Base-by-base conservation (phyloP, 1,140 invertebrate species). In the Zaprionus africanus region DNA sequence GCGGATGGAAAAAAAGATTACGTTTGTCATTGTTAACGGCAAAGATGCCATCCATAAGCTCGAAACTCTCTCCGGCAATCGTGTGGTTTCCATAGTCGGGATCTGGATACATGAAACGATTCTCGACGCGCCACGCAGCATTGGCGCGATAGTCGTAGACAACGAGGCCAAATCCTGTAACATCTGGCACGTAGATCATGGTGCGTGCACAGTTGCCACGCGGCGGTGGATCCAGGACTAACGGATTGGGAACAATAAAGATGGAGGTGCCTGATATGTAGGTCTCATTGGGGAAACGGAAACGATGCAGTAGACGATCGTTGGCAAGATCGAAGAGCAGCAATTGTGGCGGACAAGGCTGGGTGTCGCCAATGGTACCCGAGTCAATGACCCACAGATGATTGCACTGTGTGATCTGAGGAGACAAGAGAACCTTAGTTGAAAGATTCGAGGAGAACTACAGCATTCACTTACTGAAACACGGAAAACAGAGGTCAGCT, bases 151-250 rank as follows among this genome's bases (percentile, higher is more conserved):
- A 93, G 84, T 97, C 96, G 66, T 96, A 96, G 4, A 97, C 96
- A 1, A 97, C 84, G 1, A 97, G 65, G 0, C 94, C 94, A 78
- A 94, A 96, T 3, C 94, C 94, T 1, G 94, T 94, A 0, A 97
- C 96, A 78, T 97, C 96, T 0, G 96, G 95, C 3, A 96, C 94
- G 77, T 97, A 97, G 13, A 96, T 95, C 70, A 94, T 96, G 0
- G 95, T 94, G 51, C 96, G 93, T 0, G 79, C 57, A 77, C 96
- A 97, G 31, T 94, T 93, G 4, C 92, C 85, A 12, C 82, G 70
- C 0, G 78, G 92, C 6, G 86, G 80, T 4, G 92, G 71, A 57
- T 94, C 93, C 51, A 94, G 92, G 0, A 96, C 93, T 69, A 96
- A 96, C 0, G 96, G 94, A 1, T 94, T 85, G n/a, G 92, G 91